Evolutionary conservation across 2,888 invertebrate species (phyloP), one percentile per base, ranked within the genome.

Genomic region (Autographa gamma): DNA sequence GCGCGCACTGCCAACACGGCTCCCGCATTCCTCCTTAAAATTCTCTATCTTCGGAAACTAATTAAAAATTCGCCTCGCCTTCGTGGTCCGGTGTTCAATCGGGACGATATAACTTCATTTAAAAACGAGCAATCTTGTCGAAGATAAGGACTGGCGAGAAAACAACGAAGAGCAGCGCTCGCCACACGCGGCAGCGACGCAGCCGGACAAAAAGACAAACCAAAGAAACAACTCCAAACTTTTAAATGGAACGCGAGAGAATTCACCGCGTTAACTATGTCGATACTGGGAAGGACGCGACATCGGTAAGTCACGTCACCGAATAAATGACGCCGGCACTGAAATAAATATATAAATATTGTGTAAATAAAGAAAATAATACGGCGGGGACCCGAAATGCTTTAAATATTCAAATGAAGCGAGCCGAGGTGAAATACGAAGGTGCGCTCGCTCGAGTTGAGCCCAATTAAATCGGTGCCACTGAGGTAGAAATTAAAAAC

Each of bases 401-500:
- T 95, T 95, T 94, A 95, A 95, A 95, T 95, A 95, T 95, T 95
- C 94, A 95, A 95, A 95, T 95, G 95, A 95, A 95, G 92, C 93
- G 92, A 94, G 93, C 90, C 91, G 93, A 93, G 93, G 94, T 95
- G 94, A 95, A 95, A 95, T 95, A 95, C 95, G 94, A 91, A 95
- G 95, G 95, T 94, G 94, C 95, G 92, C 94, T 92, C 92, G 94
- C 89, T 91, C 93, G 95, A 93, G 93, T 92, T 93, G 94, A 93
- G 94, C 90, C 95, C 95, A 95, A 95, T 95, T 95, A 95, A 95
- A 95, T 94, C 93, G 94, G 93, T 95, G 95, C 95, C 95, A 95
- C 95, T 95, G 95, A 95, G 95, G 95, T 95, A 95, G 95, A 95
- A 95, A 95, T 95, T 95, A 95, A 95, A 95, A 95, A 95, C 95